Evolutionary conservation across 1,140 invertebrate species (phyloP), one percentile per base, ranked within the genome.

Genomic region (Theocolax elegans): DNA sequence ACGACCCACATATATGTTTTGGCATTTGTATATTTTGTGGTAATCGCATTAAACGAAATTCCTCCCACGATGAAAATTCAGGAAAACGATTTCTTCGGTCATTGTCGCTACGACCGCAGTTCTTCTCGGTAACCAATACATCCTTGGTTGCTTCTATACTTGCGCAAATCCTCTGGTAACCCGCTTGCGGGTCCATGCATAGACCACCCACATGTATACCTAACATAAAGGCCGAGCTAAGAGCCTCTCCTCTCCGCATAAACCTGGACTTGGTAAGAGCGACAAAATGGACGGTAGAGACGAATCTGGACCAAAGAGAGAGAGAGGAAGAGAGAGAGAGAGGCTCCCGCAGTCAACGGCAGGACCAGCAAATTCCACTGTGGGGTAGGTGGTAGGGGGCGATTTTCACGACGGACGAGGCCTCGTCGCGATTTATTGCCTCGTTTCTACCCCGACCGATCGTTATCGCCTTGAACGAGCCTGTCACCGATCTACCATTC

Each of bases 391-490:
- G 46, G 42, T 49, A 46, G 44, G 60, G 49, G 44, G 49, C 29
- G 44, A 46, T 51, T 53, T 49, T 51, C 62, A 65, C 29, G 31
- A 65, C 48, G 3, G 10, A 19, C 53, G n/a, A 51, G 10, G 21
- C 31, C 27, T 58, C 31, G n/a, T 21, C 27, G 4, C 27, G 66
- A 67, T 67, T 67, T 67, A 67, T 67, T 35, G 66, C 48, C 23
- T 54, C 51, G 54, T 69, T 51, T 67, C 40, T 59, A 54, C 29
- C 25, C 27, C 9, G 35, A n/a, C n/a, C 29, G 38, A 60, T 60
- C 58, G 58, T 60, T 60, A 60, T 58, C 54, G 31, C 4, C 9
- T 17, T 4, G 31, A 58, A 58, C 35, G 58, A 17, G 58, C 7
- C 58, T 19, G 38, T 23, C 19, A 60, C 13, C 13, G 21, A 8